Base-by-base conservation (phyloP, 2,888 invertebrate species). In the Apeira syringaria region DNA sequence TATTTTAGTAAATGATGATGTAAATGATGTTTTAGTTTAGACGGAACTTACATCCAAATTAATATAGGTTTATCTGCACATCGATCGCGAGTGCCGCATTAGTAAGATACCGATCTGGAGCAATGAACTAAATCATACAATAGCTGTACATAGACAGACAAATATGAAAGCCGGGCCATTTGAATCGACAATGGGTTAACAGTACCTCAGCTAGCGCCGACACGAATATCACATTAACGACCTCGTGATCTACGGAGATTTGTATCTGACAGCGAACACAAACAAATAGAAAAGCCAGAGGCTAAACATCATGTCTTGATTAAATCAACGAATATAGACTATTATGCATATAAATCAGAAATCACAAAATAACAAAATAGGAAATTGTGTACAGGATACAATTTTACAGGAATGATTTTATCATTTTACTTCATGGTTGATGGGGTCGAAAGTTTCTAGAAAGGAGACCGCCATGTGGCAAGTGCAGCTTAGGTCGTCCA, bases 221-320 rank as follows among this genome's bases (percentile, higher is more conserved):
- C 87, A 86, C 85, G 84, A 87, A 84, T 85, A 82, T 83, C 79
- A 82, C 86, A 86, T 85, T 87, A 87, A 83, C 82, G 73, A 80
- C 80, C 83, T 85, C 86, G 84, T 85, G 84, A 86, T 85, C 84
- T 78, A 64, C 66, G 65, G 73, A 83, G 86, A 88, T 87, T 86
- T 87, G 84, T 84, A 84, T 81, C 81, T 74, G 77, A 80, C 81
- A 78, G 65, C 61, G 53, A 65, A 68, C 68, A 59, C 64, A 64
- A 74, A 53, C 53, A 56, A 51, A 56, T 50, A 56, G 50, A 36
- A 51, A 53, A 39, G 43, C 30, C 36, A 37, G 22, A 34, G 37
- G 31, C 32, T 9, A 27, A 36, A 10, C 33, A 7, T 15, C 25
- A 7, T 31, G 30, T 13, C 17, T 32, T 37, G 24, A 44, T 44